Evolutionary conservation across 2,113 vertebrate species (phyloP).

Genomic region (Albula goreensis): DNA sequence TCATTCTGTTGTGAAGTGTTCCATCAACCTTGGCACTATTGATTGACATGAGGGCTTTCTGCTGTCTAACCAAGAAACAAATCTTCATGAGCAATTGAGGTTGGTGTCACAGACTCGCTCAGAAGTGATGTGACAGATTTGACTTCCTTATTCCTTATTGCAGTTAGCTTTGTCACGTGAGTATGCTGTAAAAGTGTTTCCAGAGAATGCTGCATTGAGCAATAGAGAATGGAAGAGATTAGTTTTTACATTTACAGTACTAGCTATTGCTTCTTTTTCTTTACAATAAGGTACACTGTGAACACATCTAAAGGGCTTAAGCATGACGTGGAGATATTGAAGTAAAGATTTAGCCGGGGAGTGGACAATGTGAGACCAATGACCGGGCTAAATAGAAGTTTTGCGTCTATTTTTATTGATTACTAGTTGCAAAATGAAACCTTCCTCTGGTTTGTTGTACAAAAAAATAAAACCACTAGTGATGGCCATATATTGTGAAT

Average conservation of each 20-base stretch:
- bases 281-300: neutral
- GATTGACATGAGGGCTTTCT: neutral
- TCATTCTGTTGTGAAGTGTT: neutral
- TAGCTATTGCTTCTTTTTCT: neutral
- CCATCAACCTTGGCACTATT: neutral
- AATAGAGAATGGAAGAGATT: neutral
- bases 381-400: neutral
- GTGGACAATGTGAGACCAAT: too few relatives aligned
- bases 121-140: neutral
- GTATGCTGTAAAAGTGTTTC: neutral
- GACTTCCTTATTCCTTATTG: neutral
- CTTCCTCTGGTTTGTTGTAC: neutral
- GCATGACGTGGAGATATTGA: neutral
- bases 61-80: neutral
- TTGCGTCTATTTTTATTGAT: neutral
- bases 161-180: too few relatives aligned
- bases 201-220: neutral
- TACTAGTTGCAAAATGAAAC: neutral
- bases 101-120: neutral
- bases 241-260: neutral
- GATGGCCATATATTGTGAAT: neutral
- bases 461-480: neutral
- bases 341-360: neutral
- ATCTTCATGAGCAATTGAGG: neutral
- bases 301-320: neutral